Conservation (phyloP, 2,888 invertebrate genomes). For the Amphipyra tragopoginis region DNA sequence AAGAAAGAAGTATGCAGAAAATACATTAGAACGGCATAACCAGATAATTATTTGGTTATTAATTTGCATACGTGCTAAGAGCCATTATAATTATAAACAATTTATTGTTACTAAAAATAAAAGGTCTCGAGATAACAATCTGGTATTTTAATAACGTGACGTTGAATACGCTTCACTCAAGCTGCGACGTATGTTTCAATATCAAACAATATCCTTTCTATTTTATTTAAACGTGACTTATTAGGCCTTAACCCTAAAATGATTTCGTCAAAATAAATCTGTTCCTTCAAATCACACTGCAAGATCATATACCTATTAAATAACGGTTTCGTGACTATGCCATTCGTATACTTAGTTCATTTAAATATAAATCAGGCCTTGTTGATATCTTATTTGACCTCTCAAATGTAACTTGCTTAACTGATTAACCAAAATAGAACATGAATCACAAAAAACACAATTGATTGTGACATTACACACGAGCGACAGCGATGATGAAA, state of each 20-base stretch:
- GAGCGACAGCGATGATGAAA: no score
- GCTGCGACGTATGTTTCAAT: constrained; percentile 38
- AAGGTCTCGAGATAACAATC: constrained; percentile 26
- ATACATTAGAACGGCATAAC: no score
- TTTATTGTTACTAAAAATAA: constrained; percentile 1
- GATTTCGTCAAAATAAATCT: constrained; percentile 34
- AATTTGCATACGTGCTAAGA: no score
- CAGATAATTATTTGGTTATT: no score
- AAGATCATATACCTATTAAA: constrained; percentile 10
- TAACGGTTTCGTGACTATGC: constrained; percentile 30
- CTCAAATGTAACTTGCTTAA: constrained; percentile 1
- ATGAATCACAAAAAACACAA: not conserved
- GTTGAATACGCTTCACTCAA: constrained; percentile 25
- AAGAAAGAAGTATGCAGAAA: no score
- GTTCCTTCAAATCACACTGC: constrained; percentile 8
- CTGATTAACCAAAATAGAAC: not conserved
- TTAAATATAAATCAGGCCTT: constrained; percentile 1
- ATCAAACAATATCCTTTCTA: constrained; percentile 54
- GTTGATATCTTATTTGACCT: constrained; percentile 4
- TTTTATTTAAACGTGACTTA: constrained; percentile 54
- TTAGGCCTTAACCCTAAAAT: constrained; percentile 50
- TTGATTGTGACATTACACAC: not conserved
- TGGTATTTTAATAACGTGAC: constrained; percentile 38
- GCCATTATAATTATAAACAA: not conserved
- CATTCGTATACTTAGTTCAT: not conserved